Conservation (phyloP, 2,113 vertebrate species). For the Ctenomys sociabilis region DNA sequence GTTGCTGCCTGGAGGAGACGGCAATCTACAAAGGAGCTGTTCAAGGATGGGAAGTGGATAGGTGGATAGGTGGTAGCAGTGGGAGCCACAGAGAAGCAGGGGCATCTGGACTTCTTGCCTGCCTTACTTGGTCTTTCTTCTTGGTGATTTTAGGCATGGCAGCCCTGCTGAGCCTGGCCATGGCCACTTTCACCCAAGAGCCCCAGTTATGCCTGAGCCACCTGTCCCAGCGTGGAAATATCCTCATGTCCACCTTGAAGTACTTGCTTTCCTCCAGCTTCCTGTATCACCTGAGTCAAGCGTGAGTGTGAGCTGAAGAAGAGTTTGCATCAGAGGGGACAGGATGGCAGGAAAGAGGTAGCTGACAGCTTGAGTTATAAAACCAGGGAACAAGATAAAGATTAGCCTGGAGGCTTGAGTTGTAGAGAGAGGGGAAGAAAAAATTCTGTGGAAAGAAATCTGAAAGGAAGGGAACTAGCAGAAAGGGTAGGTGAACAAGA, state of each 20-base stretch:
- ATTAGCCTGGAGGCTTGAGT: neutral
- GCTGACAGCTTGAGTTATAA: neutral
- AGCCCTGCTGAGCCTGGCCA: slow-evolving; percentile 85
- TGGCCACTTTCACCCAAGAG: slow-evolving; percentile 82
- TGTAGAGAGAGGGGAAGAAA: neutral
- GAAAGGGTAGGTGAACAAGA: neutral
- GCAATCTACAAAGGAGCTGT: neutral
- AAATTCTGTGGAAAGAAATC: neutral
- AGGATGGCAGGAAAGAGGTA: neutral
- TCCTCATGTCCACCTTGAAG: slow-evolving; percentile 83
- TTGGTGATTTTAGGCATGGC: slow-evolving; percentile 80
- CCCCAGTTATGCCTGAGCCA: slow-evolving; percentile 83
- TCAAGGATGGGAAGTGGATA: neutral
- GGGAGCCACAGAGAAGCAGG: neutral
- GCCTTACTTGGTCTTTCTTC: neutral
- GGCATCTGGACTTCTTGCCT: slow-evolving; percentile 21
- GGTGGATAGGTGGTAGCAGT: neutral
- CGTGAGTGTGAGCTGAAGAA: slow-evolving; percentile 83
- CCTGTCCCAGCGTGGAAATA: slow-evolving; percentile 77
- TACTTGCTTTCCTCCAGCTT: slow-evolving; percentile 84
- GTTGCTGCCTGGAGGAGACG: neutral
- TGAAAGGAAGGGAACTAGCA: neutral
- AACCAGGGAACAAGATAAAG: neutral
- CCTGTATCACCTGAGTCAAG: slow-evolving; percentile 81
- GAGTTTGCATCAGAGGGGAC: neutral